Conservation (phyloP, 2,797 vertebrate species). For the Poeciliopsis presidionis region DNA sequence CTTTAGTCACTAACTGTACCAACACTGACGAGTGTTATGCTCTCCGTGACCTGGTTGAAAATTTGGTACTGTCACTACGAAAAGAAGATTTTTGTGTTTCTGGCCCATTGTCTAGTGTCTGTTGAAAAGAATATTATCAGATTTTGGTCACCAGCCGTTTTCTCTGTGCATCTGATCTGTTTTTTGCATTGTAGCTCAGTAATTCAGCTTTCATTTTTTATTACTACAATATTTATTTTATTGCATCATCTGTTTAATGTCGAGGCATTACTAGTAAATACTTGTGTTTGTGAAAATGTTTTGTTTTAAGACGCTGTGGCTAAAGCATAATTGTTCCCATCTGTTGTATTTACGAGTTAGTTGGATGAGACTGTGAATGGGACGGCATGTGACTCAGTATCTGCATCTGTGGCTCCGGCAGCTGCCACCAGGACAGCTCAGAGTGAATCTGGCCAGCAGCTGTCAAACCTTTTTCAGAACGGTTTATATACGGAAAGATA, state of each 20-base stretch:
- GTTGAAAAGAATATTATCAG: background rate
- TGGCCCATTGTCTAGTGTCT: background rate
- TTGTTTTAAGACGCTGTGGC: background rate
- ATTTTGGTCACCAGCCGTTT: background rate
- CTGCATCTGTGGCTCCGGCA: conserved; percentile 39
- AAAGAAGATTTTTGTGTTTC: background rate
- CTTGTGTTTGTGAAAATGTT: background rate
- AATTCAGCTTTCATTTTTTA: background rate
- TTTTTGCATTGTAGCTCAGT: background rate
- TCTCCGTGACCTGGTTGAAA: background rate
- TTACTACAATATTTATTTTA: background rate
- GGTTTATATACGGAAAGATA: background rate
- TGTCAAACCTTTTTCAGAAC: conserved; percentile 27
- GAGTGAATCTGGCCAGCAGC: conserved; percentile 56
- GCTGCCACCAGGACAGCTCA: conserved; percentile 21
- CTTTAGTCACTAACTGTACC: background rate
- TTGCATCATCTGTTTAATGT: too few species aligned
- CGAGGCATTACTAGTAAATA: too few species aligned
- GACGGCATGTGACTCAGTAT: conserved; percentile 9
- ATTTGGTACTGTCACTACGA: background rate
- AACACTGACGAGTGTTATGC: background rate
- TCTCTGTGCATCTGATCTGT: background rate
- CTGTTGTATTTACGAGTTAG: background rate
- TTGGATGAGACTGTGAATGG: background rate
- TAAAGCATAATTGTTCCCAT: background rate